These are phyloP conservation scores for Podilymbus podiceps DNA, from an alignment of 2,113 vertebrate species.

Conservation along the genomic window DNA sequence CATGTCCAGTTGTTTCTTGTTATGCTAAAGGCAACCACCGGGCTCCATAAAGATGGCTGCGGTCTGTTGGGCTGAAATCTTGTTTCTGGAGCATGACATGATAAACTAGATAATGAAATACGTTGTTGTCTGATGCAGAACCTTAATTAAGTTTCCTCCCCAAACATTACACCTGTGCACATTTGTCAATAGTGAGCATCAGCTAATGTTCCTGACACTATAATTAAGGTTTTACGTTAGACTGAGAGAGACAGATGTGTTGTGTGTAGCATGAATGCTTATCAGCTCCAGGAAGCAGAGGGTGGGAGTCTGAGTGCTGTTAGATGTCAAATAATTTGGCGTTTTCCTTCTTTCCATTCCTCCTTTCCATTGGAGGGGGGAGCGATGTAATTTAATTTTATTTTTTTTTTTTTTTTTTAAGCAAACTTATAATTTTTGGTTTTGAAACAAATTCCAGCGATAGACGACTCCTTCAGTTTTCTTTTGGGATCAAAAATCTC, in stretches of 20 bases:
- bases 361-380: too few species aligned
- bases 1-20: background rate
- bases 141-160: constrained; percentile 34
- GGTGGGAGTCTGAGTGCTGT: background rate
- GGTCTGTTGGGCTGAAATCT: background rate
- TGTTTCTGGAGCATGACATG: background rate
- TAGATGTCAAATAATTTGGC: background rate
- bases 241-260: background rate
- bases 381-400: background rate
- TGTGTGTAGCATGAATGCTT: background rate
- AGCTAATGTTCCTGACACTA: background rate
- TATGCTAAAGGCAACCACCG: background rate
- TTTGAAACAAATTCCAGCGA: background rate
- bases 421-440: background rate
- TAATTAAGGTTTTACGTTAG: background rate
- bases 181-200: background rate
- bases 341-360: background rate
- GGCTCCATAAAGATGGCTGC: background rate
- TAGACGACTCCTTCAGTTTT: background rate
- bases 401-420: background rate
- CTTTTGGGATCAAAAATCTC: background rate
- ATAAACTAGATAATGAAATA: background rate
- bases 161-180: constrained; percentile 24
- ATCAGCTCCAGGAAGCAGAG: background rate
- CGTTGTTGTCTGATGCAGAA: background rate